phyloP scores from a whole-genome alignment of 2,113 vertebrate genomes.

The Pachypanchax playfairii region DNA sequence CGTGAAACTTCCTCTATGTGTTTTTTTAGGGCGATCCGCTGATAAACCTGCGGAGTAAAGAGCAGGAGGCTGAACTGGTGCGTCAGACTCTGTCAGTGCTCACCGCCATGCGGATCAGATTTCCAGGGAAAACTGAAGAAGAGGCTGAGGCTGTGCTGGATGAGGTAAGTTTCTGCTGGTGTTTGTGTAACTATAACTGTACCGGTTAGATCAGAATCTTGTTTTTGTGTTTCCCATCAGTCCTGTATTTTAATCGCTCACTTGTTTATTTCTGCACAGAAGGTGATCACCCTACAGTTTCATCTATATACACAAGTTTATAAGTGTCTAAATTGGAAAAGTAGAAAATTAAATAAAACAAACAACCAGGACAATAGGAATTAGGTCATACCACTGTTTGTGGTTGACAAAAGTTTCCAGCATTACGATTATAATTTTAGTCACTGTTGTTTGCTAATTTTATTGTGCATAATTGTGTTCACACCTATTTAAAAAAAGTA shows the following conservation, averaged over 20 bases:
- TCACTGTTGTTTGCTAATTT: background rate
- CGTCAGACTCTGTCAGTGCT: conserved; percentile 89
- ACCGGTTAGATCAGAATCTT: background rate
- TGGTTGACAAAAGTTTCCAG: background rate
- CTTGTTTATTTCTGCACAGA: conserved; percentile 31
- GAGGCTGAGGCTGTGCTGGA: conserved; percentile 91
- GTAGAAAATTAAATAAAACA: too few species aligned
- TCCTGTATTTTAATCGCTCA: conserved; percentile 1
- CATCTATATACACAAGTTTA: background rate
- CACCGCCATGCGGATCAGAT: conserved; percentile 91
- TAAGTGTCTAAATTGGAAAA: background rate
- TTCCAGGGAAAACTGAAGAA: conserved; percentile 93
- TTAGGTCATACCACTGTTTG: background rate
- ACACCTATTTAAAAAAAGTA: background rate
- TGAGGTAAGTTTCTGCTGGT: conserved; percentile 80
- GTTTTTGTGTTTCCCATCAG: too few species aligned
- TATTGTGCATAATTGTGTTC: background rate
- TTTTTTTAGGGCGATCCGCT: conserved; percentile 85
- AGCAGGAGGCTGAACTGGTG: conserved; percentile 89
- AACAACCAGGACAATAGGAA: too few species aligned
- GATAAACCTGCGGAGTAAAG: conserved; percentile 87
- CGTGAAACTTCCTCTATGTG: background rate
- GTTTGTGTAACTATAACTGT: background rate
- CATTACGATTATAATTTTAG: background rate
- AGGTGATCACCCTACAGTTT: conserved; percentile 12